Base-by-base conservation (phyloP, 2,797 vertebrate genomes). In the Tympanoctomys barrerae region DNA sequence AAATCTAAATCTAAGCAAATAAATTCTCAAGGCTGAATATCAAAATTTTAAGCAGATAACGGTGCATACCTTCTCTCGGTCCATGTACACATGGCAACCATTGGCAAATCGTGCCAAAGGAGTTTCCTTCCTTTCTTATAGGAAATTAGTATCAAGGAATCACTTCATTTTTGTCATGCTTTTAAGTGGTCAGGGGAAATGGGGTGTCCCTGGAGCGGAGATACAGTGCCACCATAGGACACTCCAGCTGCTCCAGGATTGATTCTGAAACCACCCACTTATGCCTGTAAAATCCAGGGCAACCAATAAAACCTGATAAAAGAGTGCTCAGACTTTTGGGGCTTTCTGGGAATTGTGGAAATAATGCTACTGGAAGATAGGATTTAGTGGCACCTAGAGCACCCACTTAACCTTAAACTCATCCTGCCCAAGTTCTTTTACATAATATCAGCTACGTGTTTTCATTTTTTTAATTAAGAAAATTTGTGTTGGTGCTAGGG, bases 1-100 rank as follows among this genome's bases (percentile, higher is more conserved):
- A 57, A 57, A 57, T 57, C 54, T 57, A 57, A 57, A 57, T 57
- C 28, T 42, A 68, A 85, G 73, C 14, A 87, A 88, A 84, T 54
- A 39, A 39, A 75, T 85, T 91, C 95, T 78, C 82, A 83, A 62
- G 39, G 49, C 16, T 80, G 28, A 89, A 61, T 54, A 84, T 90
- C 71, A 59, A 49, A 49, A 49, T 81, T 84, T 77, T 59, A 49
- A 46, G 46, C 31, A 49, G 22, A 66, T 0, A 39, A 2, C 18
- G 49, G 73, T 5, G 28, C 68, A 39, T 87, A 3, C 21, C 68
- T 89, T 39, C 59, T 70, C 5, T 36, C 33, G 36, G 59, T 12
- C 49, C 66, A 2, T 12, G 42, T 49, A 62, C 39, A n/a, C 24
- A 70, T 19, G 61, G 70, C 9, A 80, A 77, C 52, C 33, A 84